Base-by-base conservation (phyloP, 2,888 invertebrate genomes). In the Horisme vitalbata region DNA sequence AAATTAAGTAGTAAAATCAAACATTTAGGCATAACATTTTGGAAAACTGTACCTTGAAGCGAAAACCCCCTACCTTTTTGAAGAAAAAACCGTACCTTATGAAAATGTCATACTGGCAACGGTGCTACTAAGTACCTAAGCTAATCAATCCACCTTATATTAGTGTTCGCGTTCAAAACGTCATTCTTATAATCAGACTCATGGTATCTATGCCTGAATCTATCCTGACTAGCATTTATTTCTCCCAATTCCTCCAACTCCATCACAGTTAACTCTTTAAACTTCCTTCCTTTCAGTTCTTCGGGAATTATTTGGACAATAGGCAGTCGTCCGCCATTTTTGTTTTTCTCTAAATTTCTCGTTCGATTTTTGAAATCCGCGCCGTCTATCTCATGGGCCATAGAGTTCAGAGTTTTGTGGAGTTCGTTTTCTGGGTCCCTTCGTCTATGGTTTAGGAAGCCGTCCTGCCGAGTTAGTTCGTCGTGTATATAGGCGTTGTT, bases 141-240 rank as follows among this genome's bases (percentile, higher is more conserved):
- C 57, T 63, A 86, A 58, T 86, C 83, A 35, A 83, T 64, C 86
- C 87, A 87, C 15, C 66, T 61, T 5, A 80, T 37, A 59, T 71
- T 77, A 33, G 67, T 56, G 32, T 64, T 67, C 4, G 52, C 44
- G 39, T 73, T 73, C 3, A 52, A 47, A 0, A 83, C 37, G 50
- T 86, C 86, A 41, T 71, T 70, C 2, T 55, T 66, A 59, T 86
- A 88, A 59, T 87, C 81, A 0, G 76, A 71, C 24, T 79, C 79
- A 11, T 65, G 70, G 41, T 83, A 78, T 14, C 80, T 63, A 57
- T 83, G 69, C 7, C 88, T 62, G 57, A 87, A 86, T 14, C 88
- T 61, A 32, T 86, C 84, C 58, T 86, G 70, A 28, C 53, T 78
- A 0, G 82, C 79, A 41, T 77, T 83, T 0, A 88, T 65, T 43